Conservation (phyloP, 2,113 vertebrate genomes). For the Cichladusa arquata region DNA sequence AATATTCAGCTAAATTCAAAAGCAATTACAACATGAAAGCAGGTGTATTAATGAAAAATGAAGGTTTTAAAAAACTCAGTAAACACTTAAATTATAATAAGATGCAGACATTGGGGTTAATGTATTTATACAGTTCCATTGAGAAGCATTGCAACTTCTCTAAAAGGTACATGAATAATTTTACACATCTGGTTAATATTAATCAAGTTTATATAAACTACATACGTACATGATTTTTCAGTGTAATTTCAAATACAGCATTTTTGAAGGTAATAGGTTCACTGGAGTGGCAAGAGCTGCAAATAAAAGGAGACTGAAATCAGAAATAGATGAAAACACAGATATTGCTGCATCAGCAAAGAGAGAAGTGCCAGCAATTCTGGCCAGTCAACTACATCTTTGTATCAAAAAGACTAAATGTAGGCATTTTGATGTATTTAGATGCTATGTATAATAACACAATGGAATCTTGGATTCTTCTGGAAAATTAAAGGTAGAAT, state of each 20-base stretch:
- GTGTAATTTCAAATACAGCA: not conserved
- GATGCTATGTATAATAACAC: not conserved
- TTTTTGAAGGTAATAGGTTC: not conserved
- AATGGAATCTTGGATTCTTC: not conserved
- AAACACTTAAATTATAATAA: not conserved
- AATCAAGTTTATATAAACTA: not conserved
- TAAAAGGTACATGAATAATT: not conserved
- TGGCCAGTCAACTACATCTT: not conserved
- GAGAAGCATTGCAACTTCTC: not conserved
- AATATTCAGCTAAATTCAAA: not conserved
- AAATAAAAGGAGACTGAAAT: conserved; percentile 13
- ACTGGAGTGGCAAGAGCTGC: not conserved
- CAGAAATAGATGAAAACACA: conserved; percentile 3
- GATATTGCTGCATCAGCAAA: not conserved
- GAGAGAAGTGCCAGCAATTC: not conserved
- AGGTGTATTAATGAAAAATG: not conserved
- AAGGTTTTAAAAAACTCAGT: not conserved
- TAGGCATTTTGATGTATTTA: not conserved
- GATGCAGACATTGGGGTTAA: not conserved
- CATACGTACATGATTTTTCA: not conserved
- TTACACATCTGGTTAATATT: not conserved
- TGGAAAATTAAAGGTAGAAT: not conserved
- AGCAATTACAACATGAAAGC: not conserved
- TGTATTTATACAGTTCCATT: not conserved
- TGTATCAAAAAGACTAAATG: not conserved